Evolutionary conservation across 2,797 vertebrate genomes (phyloP).

Genomic region (Setipinna tenuifilis): DNA sequence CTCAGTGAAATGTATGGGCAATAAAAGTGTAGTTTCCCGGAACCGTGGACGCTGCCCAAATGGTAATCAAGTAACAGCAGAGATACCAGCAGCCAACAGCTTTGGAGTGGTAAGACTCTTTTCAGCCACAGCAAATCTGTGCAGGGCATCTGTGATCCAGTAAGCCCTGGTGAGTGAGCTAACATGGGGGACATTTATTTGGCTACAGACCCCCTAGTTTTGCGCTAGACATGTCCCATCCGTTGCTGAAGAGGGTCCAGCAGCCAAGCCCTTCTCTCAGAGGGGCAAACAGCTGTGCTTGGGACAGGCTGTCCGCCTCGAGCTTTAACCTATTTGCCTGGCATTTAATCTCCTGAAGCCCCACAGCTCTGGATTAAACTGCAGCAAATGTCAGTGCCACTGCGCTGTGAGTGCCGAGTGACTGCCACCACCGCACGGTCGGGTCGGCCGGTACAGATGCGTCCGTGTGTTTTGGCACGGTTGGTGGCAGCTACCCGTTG

Average conservation of each 20-base stretch:
- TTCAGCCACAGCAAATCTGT: neutral
- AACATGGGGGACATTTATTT: neutral
- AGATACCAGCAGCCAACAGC: constrained; percentile 7
- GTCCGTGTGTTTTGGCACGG: too few species aligned
- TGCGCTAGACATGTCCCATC: neutral
- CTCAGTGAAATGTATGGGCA: neutral
- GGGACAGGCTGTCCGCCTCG: constrained; percentile 43
- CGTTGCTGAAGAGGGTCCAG: neutral
- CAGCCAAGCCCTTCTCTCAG: neutral
- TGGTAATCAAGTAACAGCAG: neutral
- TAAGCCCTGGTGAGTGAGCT: neutral
- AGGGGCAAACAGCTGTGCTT: constrained; percentile 24
- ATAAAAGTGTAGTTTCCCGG: constrained; percentile 13
- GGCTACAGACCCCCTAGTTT: neutral
- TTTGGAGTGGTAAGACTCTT: neutral
- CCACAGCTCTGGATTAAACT: constrained; percentile 53
- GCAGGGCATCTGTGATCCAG: neutral
- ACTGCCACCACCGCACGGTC: constrained; percentile 21
- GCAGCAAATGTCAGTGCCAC: constrained; percentile 32
- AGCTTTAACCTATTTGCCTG: constrained; percentile 38
- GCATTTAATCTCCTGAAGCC: constrained; percentile 51
- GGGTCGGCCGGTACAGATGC: too few species aligned
- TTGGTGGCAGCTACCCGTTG: too few species aligned
- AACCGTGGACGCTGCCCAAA: constrained; percentile 16
- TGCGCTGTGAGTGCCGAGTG: constrained; percentile 35